phyloP scores from a whole-genome alignment of 2,888 invertebrate species.

The Ectemnius continuus region DNA sequence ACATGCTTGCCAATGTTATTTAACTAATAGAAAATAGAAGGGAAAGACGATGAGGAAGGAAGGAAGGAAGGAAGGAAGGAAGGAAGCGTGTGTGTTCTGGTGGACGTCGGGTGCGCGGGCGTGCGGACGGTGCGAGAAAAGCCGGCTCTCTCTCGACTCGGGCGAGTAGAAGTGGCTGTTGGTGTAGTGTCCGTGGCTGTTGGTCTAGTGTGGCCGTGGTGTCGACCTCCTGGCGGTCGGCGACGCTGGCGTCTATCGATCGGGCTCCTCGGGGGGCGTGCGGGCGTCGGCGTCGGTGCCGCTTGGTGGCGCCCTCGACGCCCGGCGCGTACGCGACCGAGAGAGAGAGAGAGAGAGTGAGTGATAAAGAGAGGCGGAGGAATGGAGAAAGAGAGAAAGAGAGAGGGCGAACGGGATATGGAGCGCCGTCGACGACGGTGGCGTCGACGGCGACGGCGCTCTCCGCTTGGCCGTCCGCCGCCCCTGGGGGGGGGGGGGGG shows the following conservation, averaged over 20 bases:
- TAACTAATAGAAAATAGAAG: too few species aligned
- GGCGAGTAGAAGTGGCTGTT: slow-evolving; percentile 11
- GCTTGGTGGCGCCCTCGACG: slow-evolving; percentile 74
- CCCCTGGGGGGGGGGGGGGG: slow-evolving; percentile 58
- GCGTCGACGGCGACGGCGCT: slow-evolving; percentile 56
- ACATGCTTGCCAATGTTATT: too few species aligned
- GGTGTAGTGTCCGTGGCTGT: slow-evolving; percentile 18
- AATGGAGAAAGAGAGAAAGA: too few species aligned
- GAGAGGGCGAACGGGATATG: slow-evolving; percentile 20
- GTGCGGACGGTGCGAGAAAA: background rate
- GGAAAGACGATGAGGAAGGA: too few species aligned
- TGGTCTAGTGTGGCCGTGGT: slow-evolving; percentile 20
- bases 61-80: too few species aligned
- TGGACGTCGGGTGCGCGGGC: too few species aligned
- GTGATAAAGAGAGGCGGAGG: background rate
- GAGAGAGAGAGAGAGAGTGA: slow-evolving; percentile 8
- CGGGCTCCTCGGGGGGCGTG: slow-evolving; percentile 68
- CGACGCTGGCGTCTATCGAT: slow-evolving; percentile 72
- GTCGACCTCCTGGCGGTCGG: slow-evolving; percentile 53
- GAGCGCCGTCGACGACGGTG: slow-evolving; percentile 71
- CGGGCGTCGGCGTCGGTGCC: slow-evolving; percentile 69
- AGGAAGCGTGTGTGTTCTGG: too few species aligned
- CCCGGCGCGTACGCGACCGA: slow-evolving; percentile 10
- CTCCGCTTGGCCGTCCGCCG: slow-evolving; percentile 52
- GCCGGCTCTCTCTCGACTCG: background rate